These are phyloP conservation scores for Gortyna flavago DNA, from an alignment of 2,888 invertebrate species.

Conservation along the genomic window DNA sequence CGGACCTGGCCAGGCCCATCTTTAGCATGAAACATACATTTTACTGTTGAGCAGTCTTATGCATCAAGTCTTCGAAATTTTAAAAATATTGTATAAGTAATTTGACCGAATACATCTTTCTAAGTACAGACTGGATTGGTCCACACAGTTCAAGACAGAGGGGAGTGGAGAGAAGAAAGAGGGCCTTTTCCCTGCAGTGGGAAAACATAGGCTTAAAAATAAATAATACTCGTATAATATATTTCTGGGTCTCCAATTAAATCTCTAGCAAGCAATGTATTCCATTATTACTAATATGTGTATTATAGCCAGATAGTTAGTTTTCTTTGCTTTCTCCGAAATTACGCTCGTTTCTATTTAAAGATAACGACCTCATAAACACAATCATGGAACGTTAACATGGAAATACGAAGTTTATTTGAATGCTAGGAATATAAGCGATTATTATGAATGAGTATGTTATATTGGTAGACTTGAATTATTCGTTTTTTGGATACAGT, in stretches of 20 bases:
- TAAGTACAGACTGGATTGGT: not conserved
- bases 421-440: slow-evolving; percentile 23
- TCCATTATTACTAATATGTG: slow-evolving; percentile 8
- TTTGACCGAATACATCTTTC: not conserved
- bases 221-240: not conserved
- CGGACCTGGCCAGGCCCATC: not conserved
- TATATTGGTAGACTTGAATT: slow-evolving; percentile 7
- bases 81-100: not conserved
- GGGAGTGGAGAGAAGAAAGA: not conserved
- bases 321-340: slow-evolving; percentile 53
- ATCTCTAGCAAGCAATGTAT: no score
- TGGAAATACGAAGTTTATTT: slow-evolving; percentile 31
- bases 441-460: slow-evolving; percentile 36
- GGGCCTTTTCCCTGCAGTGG: not conserved
- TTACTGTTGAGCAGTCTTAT: not conserved
- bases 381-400: slow-evolving; percentile 46
- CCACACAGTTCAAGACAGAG: not conserved
- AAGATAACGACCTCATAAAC: slow-evolving; percentile 57
- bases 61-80: not conserved
- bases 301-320: slow-evolving; percentile 25
- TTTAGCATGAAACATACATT: not conserved
- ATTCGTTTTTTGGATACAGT: slow-evolving; percentile 19
- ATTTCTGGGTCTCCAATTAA: no score
- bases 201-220: not conserved
- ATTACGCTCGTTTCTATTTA: slow-evolving; percentile 57